phyloP scores from a whole-genome alignment of 2,113 vertebrate species.

The Saguinus midas region DNA sequence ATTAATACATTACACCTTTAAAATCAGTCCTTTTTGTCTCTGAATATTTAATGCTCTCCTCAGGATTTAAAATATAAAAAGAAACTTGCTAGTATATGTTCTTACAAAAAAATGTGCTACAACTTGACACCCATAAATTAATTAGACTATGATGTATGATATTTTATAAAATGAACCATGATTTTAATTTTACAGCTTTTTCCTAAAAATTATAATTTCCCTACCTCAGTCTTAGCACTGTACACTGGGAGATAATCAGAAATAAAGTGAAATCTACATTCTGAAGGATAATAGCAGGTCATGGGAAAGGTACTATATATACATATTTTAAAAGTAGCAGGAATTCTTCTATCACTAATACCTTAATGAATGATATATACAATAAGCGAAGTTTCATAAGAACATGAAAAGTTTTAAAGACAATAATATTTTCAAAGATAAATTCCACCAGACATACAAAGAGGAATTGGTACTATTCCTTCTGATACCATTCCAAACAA shows the following conservation, averaged over 20 bases:
- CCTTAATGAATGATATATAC: not conserved
- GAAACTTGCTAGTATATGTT: not conserved
- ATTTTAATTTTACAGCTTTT: not conserved
- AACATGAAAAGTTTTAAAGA: not conserved
- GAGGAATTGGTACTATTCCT: too few relatives aligned
- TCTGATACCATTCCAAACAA: too few relatives aligned
- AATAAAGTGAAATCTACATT: constrained; percentile 32
- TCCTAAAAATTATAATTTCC: not conserved
- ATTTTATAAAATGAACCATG: constrained; percentile 15
- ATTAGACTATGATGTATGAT: not conserved
- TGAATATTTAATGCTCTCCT: not conserved
- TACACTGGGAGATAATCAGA: not conserved
- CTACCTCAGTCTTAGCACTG: not conserved
- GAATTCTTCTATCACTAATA: constrained; percentile 17
- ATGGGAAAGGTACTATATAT: not conserved
- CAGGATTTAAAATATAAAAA: not conserved
- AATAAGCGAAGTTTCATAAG: not conserved
- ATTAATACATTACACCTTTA: not conserved
- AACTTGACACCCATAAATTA: not conserved
- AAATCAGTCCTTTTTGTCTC: not conserved
- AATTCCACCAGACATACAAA: too few relatives aligned
- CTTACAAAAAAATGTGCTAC: not conserved
- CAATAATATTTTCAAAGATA: not conserved
- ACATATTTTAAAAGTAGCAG: not conserved
- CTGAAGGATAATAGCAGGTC: not conserved